phyloP scores from a whole-genome alignment of 2,113 vertebrate species.

The Charina bottae region DNA sequence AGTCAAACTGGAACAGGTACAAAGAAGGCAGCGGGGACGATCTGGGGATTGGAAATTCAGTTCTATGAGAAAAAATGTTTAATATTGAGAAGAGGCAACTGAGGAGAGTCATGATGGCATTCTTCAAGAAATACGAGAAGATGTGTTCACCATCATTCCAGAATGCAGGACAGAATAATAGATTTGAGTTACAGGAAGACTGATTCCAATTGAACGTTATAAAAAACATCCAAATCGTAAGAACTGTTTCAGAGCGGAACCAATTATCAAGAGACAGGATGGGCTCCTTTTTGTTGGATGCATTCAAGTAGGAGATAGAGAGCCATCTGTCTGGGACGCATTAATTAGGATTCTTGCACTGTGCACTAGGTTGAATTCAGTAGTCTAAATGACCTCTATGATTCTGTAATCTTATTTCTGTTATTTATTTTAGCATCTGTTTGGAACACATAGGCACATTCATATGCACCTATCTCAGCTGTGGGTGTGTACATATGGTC shows the following conservation, averaged over 20 bases:
- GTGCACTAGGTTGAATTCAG: not conserved
- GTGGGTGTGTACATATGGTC: not conserved
- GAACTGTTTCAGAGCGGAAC: not conserved
- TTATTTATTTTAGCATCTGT: not conserved
- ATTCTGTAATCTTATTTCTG: not conserved
- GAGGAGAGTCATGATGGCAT: not conserved
- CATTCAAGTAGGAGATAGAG: not conserved
- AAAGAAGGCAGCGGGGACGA: not conserved
- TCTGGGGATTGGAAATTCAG: not conserved
- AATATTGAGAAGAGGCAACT: not conserved
- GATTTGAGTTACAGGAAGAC: not conserved
- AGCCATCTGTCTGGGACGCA: not conserved
- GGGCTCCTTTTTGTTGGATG: not conserved
- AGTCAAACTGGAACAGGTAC: not conserved
- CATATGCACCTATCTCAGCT: not conserved
- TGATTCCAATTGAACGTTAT: not conserved
- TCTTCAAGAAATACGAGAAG: not conserved
- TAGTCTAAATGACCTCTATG: not conserved
- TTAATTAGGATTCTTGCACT: not conserved
- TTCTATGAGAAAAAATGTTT: not conserved
- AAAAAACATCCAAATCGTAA: not conserved
- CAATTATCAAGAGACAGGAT: not conserved
- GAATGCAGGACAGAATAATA: not conserved
- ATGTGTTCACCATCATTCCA: not conserved
- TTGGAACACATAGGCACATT: not conserved